phyloP scores from a whole-genome alignment of 2,888 invertebrate genomes.

The Drosophila testacea region DNA sequence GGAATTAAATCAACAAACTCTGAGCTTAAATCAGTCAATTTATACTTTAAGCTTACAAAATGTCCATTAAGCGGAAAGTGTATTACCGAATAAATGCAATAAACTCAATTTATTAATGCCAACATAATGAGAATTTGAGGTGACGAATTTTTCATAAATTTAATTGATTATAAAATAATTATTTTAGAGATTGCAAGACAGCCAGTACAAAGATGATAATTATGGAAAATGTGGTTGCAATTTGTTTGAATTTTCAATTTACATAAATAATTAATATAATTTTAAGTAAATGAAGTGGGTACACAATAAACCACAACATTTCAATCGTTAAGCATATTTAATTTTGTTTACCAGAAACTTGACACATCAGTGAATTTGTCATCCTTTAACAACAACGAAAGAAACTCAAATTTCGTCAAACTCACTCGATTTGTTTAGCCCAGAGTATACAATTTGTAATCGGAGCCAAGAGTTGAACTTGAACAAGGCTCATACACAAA shows the following conservation, averaged over 20 bases:
- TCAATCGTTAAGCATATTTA: constrained; percentile 14
- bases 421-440: constrained; percentile 8
- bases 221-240: constrained; percentile 6
- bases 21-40: constrained; percentile 3
- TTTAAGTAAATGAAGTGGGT: neutral
- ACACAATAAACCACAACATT: constrained; percentile 1
- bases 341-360: constrained; percentile 28
- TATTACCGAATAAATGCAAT: neutral
- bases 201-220: constrained; percentile 5
- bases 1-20: constrained; percentile 5
- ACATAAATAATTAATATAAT: neutral
- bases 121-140: constrained; percentile 5
- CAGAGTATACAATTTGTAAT: constrained; percentile 46
- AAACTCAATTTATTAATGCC: neutral
- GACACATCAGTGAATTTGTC: constrained; percentile 34
- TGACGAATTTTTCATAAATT: constrained; percentile 6
- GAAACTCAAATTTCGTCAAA: constrained; percentile 24
- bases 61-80: neutral
- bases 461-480: constrained; percentile 54
- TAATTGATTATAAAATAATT: neutral
- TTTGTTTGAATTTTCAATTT: neutral
- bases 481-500: constrained; percentile 38
- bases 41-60: constrained; percentile 8
- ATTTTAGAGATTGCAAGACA: neutral
- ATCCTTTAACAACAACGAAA: constrained; percentile 12